Base-by-base conservation (phyloP, 2,888 invertebrate genomes). In the Sceliomorpha sp. region DNA sequence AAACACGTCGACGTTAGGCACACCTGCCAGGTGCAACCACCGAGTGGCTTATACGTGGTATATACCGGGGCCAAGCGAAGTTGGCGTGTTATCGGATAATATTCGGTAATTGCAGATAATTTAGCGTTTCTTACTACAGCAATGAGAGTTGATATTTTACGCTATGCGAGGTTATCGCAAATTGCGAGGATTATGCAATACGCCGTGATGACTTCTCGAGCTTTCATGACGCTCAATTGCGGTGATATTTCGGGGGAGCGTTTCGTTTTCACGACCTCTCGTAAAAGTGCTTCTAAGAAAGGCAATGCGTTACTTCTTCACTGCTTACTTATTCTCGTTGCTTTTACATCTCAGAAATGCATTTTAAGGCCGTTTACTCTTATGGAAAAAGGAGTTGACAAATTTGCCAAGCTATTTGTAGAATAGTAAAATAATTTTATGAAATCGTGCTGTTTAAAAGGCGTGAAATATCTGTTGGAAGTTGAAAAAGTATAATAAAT, bases 81-180 rank as follows among this genome's bases (percentile, higher is more conserved):
- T 73, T 84, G 70, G 84, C 85, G 81, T 86, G 85, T 68, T 78
- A 55, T 73, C 63, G 58, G 76, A 81, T 77, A 82, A 81, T 85
- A 81, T 79, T 79, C 62, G 79, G 70, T 75, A 82, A 84, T 84
- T 83, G 80, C 70, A 47, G 62, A 74, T 82, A 80, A 82, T 84
- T 80, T 77, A 69, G 56, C 70, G 75, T 75, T 81, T 81, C 79
- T 80, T 74, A 66, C 45, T 34, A 59, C 73, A 59, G 56, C 73
- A 56, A 58, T 50, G 59, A 73, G 60, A 67, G 63, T 12, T 47
- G 67, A 53, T 72, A 76, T 78, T 79, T 80, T 74, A 74, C 66
- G 50, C 56, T 32, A 27, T 12, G 27, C 12, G n/a, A 12, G 37
- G 59, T 53, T 66, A 66, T 66, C 63, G 63, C 48, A 44, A 63